A percentile compares a stretch with the other conserved stretches of the same genome.
These are phyloP conservation scores for Benthosema pterotum DNA, from an alignment of 2,797 vertebrate species.

Conservation along the genomic window DNA sequence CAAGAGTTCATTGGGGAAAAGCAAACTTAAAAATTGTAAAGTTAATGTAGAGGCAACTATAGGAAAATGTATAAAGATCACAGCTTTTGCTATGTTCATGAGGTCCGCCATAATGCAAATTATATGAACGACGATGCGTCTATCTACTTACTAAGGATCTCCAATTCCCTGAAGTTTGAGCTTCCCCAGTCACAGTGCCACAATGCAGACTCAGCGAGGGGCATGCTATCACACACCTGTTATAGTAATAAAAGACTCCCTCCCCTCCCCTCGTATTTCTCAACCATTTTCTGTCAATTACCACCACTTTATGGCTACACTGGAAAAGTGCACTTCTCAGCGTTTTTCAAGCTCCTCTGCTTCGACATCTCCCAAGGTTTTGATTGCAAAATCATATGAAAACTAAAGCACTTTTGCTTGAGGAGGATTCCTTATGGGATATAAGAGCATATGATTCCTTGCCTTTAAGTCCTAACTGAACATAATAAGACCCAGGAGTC, in stretches of 20 bases:
- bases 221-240: slow-evolving; percentile 57
- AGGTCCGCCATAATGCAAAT: slow-evolving; percentile 16
- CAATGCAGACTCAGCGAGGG: slow-evolving; percentile 60
- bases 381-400: slow-evolving; percentile 61
- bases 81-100: no score
- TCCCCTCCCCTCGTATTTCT: slow-evolving; percentile 47
- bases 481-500: slow-evolving; percentile 62
- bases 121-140: slow-evolving; percentile 43
- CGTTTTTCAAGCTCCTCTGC: slow-evolving; percentile 52
- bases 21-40: no score
- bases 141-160: slow-evolving; percentile 46
- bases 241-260: slow-evolving; percentile 59
- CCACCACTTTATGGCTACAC: slow-evolving; percentile 39
- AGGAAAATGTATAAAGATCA: no score
- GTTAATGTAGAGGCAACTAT: no score
- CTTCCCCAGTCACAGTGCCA: slow-evolving; percentile 51
- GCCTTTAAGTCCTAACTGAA: slow-evolving; percentile 63
- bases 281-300: slow-evolving; percentile 70
- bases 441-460: slow-evolving; percentile 60
- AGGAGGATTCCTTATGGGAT: slow-evolving; percentile 56
- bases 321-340: slow-evolving; percentile 65
- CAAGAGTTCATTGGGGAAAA: no score
- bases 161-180: slow-evolving; percentile 43
- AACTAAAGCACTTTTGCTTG: slow-evolving; percentile 53
- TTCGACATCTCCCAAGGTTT: slow-evolving; percentile 55